These are phyloP conservation scores for Tauraco hartlaubi DNA, from an alignment of 2,797 vertebrate genomes.

Conservation along the genomic window DNA sequence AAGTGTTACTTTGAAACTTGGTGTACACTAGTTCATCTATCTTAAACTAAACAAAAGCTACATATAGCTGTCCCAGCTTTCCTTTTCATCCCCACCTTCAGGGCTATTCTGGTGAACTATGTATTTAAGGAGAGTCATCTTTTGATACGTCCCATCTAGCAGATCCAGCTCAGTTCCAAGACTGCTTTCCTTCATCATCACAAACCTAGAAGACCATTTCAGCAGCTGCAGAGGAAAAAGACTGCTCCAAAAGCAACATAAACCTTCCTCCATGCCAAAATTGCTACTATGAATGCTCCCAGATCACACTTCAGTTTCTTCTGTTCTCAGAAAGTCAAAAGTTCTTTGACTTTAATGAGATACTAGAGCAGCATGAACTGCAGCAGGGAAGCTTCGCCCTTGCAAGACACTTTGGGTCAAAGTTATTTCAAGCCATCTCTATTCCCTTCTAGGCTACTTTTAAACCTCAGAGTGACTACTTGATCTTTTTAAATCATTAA, in stretches of 20 bases:
- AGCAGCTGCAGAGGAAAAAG: constrained; percentile 24
- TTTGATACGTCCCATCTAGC: not conserved
- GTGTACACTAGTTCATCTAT: not conserved
- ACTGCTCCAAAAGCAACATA: constrained; percentile 17
- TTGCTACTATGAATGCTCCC: not conserved
- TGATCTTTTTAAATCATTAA: constrained; percentile 37
- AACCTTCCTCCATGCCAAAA: not conserved
- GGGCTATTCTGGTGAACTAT: not conserved
- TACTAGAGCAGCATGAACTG: constrained; percentile 18
- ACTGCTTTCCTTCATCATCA: not conserved
- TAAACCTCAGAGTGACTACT: constrained; percentile 31
- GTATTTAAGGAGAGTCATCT: not conserved
- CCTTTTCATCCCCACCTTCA: not conserved
- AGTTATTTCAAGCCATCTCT: not conserved
- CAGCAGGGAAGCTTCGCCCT: constrained; percentile 2
- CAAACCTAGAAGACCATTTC: constrained; percentile 4
- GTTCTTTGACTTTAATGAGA: constrained; percentile 12
- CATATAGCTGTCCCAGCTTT: not conserved
- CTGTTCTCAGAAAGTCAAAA: not conserved
- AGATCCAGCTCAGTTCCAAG: not conserved
- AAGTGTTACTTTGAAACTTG: not conserved
- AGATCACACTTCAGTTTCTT: not conserved
- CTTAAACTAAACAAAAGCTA: not conserved
- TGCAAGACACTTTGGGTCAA: constrained; percentile 5
- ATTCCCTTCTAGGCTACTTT: not conserved